Base-by-base conservation (phyloP, 2,797 vertebrate genomes). In the Hoplostethus atlanticus region DNA sequence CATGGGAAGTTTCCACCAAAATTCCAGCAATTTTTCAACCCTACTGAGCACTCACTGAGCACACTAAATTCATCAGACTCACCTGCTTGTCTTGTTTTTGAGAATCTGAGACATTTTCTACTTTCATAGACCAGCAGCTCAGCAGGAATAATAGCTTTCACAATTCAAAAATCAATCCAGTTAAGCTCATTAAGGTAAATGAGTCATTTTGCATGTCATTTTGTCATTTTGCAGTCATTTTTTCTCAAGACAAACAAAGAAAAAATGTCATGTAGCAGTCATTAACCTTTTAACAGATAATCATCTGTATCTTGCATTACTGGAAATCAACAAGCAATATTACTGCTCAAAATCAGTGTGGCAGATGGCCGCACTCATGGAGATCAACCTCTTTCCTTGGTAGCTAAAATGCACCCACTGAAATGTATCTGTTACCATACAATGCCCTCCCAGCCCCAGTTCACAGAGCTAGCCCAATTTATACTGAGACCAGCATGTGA, bases 381-480 rank as follows among this genome's bases (percentile, higher is more conserved):
- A 42, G 30, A 55, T 50, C 2, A 65, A 48, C 34, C 59, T 80
- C 55, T 71, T 71, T 63, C 52, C 64, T 77, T 56, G 63, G 47
- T 60, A 31, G 48, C 34, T 67, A 38, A 42, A 28, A 42, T 13
- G 30, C 47, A 64, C 53, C 12, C 75, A 36, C 55, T 34, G 54
- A 67, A 68, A 64, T 51, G 71, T 65, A 54, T 76, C 72, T 3
- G 84, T 91, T 84, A 79, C 50, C 81, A 91, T 77, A 80, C 82
- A 88, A 87, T 83, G 58, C 57, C 30, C 63, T 2, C 12, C 0
- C 6, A 64, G 67, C 68, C 58, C 82, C 78, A 77, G 62, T 73
- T 77, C 59, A 84, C 63, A 31, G 17, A 76, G 74, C 73, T 31
- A 16, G 13, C 69, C 80, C 76, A 84, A 63, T 78, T 84, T 68